Conservation (phyloP, 2,113 vertebrate genomes). For the Oenanthe melanoleuca region DNA sequence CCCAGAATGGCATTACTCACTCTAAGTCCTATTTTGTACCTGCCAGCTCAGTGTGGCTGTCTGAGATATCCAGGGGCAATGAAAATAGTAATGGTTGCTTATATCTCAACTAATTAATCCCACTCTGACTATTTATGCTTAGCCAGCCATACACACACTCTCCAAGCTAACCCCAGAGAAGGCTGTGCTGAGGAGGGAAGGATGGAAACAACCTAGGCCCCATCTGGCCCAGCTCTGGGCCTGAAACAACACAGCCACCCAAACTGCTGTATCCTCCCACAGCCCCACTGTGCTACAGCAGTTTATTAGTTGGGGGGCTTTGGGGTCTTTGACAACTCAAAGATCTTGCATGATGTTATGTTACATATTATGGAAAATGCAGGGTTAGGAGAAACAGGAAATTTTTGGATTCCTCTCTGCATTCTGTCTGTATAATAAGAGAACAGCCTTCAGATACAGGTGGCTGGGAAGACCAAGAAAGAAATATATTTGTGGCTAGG, state of each 20-base stretch:
- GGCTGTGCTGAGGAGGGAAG: background rate
- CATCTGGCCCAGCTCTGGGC: background rate
- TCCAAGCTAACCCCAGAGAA: background rate
- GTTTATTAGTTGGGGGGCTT: background rate
- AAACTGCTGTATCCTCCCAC: fast-evolving
- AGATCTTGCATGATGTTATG: background rate
- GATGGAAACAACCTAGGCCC: background rate
- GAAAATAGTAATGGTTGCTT: background rate
- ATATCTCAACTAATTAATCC: background rate
- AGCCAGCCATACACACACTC: fast-evolving
- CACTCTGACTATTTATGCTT: background rate
- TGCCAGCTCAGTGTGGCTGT: background rate
- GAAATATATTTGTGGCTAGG: background rate
- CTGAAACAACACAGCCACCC: background rate
- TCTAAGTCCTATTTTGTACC: background rate
- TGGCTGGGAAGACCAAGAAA: background rate
- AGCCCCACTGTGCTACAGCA: background rate
- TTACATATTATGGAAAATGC: background rate
- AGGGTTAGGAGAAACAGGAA: background rate
- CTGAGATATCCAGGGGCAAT: background rate
- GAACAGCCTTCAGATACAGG: background rate
- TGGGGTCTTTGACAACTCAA: background rate
- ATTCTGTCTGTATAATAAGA: background rate
- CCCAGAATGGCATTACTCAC: background rate
- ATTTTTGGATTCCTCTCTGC: background rate